These are phyloP conservation scores for Monochamus saltuarius DNA, from an alignment of 1,140 invertebrate genomes.

Conservation along the genomic window DNA sequence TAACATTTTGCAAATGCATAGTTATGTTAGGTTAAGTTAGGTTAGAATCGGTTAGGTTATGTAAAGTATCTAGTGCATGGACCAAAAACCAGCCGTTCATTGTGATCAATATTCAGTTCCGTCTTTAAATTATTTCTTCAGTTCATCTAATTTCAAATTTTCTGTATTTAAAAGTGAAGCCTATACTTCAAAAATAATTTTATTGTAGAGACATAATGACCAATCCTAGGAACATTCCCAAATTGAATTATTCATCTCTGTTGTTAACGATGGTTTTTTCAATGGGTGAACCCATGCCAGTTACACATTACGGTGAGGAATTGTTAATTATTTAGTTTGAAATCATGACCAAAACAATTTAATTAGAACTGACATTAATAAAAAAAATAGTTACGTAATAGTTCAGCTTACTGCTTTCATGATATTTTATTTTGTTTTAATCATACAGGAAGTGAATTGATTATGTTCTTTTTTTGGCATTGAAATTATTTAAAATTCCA, in stretches of 20 bases:
- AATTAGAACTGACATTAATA: not conserved
- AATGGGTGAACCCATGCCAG: conserved; percentile 82
- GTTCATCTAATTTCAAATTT: too few relatives aligned
- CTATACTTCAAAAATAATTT: too few relatives aligned
- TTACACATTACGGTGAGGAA: conserved; percentile 73
- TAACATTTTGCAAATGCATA: too few relatives aligned
- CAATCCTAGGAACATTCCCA: conserved; percentile 68
- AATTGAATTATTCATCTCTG: conserved; percentile 73
- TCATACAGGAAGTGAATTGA: not conserved
- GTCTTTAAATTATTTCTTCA: too few relatives aligned
- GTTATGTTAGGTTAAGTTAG: too few relatives aligned
- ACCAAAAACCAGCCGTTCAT: too few relatives aligned
- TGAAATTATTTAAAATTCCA: too few relatives aligned
- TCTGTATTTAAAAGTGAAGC: too few relatives aligned
- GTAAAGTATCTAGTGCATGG: too few relatives aligned
- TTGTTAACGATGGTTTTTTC: conserved; percentile 84
- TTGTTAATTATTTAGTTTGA: not conserved
- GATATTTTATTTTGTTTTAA: not conserved
- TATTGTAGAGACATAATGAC: conserved; percentile 67
- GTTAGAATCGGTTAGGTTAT: too few relatives aligned
- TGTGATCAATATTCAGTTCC: too few relatives aligned
- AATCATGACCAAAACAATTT: not conserved
- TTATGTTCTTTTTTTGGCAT: too few relatives aligned
- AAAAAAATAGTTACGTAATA: not conserved
- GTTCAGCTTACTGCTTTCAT: not conserved